Conservation (phyloP, 1,140 invertebrate species). For the Bacillus rossius region DNA sequence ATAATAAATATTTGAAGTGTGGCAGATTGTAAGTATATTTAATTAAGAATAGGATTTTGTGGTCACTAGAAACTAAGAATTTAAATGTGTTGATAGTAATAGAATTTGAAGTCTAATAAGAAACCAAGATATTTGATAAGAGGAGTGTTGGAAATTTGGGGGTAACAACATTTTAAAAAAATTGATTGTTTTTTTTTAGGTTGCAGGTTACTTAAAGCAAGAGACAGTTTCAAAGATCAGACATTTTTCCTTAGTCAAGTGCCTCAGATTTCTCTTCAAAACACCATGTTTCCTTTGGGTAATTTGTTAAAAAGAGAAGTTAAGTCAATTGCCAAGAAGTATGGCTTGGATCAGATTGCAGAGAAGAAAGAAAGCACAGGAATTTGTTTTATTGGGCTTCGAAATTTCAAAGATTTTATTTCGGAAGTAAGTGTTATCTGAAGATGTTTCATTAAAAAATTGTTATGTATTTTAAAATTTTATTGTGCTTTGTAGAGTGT, state of each 20-base stretch:
- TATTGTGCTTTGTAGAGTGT: no score
- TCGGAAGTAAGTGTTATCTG: slow-evolving; percentile 49
- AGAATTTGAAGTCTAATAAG: no score
- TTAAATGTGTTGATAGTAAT: no score
- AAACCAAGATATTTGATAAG: no score
- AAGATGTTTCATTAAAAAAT: no score
- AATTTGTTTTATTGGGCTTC: slow-evolving; percentile 93
- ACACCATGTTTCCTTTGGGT: slow-evolving; percentile 90
- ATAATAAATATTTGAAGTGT: no score
- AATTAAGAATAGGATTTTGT: no score
- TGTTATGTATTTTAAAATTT: no score
- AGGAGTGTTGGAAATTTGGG: no score
- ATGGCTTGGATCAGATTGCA: slow-evolving; percentile 67
- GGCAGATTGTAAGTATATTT: no score
- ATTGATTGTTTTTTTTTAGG: slow-evolving; percentile 50
- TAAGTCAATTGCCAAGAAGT: slow-evolving; percentile 67
- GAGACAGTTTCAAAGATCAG: slow-evolving; percentile 85
- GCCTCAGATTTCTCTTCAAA: slow-evolving; percentile 63
- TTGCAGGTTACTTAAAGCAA: slow-evolving; percentile 61
- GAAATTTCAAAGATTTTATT: slow-evolving; percentile 70
- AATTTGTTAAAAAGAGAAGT: slow-evolving; percentile 68
- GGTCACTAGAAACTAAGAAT: no score
- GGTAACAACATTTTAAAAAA: no score
- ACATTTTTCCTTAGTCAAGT: slow-evolving; percentile 92
- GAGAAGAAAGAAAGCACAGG: slow-evolving; percentile 90